Percentiles rank a stretch among this genome's conserved stretches.
Evolutionary conservation across 2,888 invertebrate genomes (phyloP).

Genomic region (Chloromyia formosa): DNA sequence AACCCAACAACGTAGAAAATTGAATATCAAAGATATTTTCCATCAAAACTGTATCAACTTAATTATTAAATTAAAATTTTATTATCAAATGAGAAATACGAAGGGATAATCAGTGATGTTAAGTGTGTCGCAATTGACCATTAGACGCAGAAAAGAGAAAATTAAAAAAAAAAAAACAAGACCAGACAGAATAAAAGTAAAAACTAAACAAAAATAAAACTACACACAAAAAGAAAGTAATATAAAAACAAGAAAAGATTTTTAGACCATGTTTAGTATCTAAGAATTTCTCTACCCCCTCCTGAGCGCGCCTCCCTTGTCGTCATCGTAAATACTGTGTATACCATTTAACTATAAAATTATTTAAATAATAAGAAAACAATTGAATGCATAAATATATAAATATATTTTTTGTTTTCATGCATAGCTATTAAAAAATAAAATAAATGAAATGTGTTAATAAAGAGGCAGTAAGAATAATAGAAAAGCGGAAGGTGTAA

Average conservation of each 20-base stretch:
- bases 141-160: too few species aligned
- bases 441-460: background rate
- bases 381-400: background rate
- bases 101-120: too few species aligned
- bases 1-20: too few species aligned
- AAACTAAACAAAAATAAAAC: too few species aligned
- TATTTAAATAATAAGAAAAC: background rate
- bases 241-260: conserved; percentile 7
- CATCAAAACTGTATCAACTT: too few species aligned
- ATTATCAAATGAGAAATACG: too few species aligned
- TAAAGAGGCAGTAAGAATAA: background rate
- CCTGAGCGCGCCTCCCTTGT: background rate
- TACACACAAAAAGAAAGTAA: too few species aligned
- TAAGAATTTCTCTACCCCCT: background rate
- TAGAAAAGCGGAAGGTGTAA: background rate
- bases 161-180: background rate
- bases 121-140: too few species aligned
- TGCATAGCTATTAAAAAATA: background rate
- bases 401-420: background rate
- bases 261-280: background rate
- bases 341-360: conserved; percentile 21
- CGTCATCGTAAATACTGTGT: conserved; percentile 24
- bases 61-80: too few species aligned
- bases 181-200: too few species aligned
- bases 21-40: too few species aligned